Percentiles rank a stretch among this genome's conserved stretches.
Conservation (phyloP, 2,888 invertebrate genomes). For the Nephrotoma flavescens region DNA sequence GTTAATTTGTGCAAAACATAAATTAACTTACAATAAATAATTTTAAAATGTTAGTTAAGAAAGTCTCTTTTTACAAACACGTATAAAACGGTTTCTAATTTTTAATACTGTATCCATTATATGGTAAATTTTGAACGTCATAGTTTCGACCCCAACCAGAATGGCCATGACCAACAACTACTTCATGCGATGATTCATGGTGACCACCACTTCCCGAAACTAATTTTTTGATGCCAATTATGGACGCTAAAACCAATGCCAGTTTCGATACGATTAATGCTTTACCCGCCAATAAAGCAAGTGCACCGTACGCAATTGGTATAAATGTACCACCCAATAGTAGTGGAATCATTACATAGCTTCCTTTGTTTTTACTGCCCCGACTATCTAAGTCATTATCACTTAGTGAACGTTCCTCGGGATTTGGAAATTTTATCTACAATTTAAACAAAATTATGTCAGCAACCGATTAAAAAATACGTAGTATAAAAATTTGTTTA, state of each 20-base stretch:
- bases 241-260: slow-evolving; percentile 66
- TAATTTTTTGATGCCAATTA: slow-evolving; percentile 73
- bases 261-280: slow-evolving; percentile 73
- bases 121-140: slow-evolving; percentile 36
- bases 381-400: slow-evolving; percentile 20
- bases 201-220: slow-evolving; percentile 49
- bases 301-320: slow-evolving; percentile 66
- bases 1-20: not conserved
- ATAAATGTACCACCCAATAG: slow-evolving; percentile 67
- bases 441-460: not conserved
- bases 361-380: slow-evolving; percentile 23
- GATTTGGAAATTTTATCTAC: slow-evolving; percentile 60
- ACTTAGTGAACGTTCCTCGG: slow-evolving; percentile 44
- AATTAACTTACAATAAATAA: not conserved
- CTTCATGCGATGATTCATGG: slow-evolving; percentile 49
- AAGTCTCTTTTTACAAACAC: not conserved
- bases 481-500: slow-evolving; percentile 22
- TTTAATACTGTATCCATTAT: slow-evolving; percentile 30
- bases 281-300: slow-evolving; percentile 71
- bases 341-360: slow-evolving; percentile 61
- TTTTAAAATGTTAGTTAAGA: not conserved
- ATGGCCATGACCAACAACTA: slow-evolving; percentile 52
- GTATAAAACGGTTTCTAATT: slow-evolving; percentile 10
- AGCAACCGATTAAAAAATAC: not conserved
- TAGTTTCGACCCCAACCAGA: slow-evolving; percentile 61